Evolutionary conservation across 2,113 vertebrate genomes (phyloP).

Genomic region (Perca schrenkii): DNA sequence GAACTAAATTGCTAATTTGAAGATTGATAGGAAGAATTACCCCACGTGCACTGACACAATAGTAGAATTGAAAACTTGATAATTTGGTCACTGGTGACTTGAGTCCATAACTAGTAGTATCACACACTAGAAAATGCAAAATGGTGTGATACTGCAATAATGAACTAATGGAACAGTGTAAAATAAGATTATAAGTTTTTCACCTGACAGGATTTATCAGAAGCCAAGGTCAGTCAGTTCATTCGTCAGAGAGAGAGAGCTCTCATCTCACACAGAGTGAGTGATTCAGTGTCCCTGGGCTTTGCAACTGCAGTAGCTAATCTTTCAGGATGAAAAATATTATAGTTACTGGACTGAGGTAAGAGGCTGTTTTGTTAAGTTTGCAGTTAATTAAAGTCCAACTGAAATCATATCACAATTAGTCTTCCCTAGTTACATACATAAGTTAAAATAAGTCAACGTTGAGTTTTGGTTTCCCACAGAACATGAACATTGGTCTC

Average conservation of each 20-base stretch:
- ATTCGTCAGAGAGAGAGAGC: slow-evolving; percentile 1
- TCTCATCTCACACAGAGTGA: neutral
- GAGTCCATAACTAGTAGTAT: neutral
- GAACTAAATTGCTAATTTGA: neutral
- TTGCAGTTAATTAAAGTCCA: neutral
- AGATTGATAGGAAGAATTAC: neutral
- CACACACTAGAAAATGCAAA: neutral
- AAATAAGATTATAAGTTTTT: neutral
- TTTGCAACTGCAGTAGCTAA: neutral
- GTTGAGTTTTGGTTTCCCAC: no score
- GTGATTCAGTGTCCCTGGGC: neutral
- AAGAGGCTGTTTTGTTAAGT: neutral
- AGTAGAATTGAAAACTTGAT: neutral
- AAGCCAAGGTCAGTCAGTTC: neutral
- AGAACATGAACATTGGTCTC: no score
- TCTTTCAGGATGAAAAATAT: neutral
- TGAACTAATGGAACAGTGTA: neutral
- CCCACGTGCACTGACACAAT: neutral
- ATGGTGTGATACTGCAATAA: neutral
- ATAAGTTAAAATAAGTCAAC: no score
- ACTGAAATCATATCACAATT: neutral
- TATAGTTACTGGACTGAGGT: neutral
- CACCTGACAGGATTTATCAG: neutral
- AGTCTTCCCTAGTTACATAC: neutral
- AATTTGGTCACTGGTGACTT: neutral